A percentile compares a stretch with the other conserved stretches of the same genome.
phyloP scores from a whole-genome alignment of 2,888 invertebrate genomes.

The Dastarcus helophoroides region DNA sequence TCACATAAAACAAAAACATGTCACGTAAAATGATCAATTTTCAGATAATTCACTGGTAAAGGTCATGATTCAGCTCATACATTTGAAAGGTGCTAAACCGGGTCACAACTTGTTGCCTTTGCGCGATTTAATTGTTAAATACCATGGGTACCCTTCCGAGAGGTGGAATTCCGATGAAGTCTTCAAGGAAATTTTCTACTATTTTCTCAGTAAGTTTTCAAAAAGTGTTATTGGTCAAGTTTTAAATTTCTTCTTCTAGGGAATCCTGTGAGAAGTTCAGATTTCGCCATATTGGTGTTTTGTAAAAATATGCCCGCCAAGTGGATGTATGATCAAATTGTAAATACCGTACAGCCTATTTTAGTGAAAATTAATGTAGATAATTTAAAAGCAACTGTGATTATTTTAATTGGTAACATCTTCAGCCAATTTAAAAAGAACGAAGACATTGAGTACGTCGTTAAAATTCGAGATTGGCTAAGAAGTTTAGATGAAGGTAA shows the following conservation, averaged over 20 bases:
- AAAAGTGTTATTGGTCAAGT: not conserved
- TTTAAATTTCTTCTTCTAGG: slow-evolving; percentile 17
- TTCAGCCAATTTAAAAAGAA: slow-evolving; percentile 16
- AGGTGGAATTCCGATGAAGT: slow-evolving; percentile 23
- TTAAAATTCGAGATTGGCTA: slow-evolving; percentile 19
- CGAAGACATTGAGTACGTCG: slow-evolving; percentile 13
- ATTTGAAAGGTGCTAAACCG: slow-evolving; percentile 21
- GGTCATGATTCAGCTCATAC: slow-evolving; percentile 33
- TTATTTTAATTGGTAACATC: slow-evolving; percentile 24
- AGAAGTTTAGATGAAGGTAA: slow-evolving; percentile 19
- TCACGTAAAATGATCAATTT: too few relatives aligned
- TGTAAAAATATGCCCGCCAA: slow-evolving; percentile 32
- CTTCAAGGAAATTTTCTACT: slow-evolving; percentile 28
- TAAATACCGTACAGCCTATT: slow-evolving; percentile 24
- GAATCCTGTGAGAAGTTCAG: slow-evolving; percentile 20
- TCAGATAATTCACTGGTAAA: slow-evolving; percentile 32
- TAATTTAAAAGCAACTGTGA: slow-evolving; percentile 24
- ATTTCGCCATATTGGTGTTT: slow-evolving; percentile 29
- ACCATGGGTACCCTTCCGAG: slow-evolving; percentile 33
- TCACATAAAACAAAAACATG: too few relatives aligned
- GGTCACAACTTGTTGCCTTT: slow-evolving; percentile 29
- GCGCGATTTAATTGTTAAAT: slow-evolving; percentile 28
- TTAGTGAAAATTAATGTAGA: slow-evolving; percentile 19
- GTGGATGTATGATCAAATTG: slow-evolving; percentile 35
- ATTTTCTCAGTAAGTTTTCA: slow-evolving; percentile 29